Conservation (phyloP, 2,888 invertebrate species). For the Pheosia tremula region DNA sequence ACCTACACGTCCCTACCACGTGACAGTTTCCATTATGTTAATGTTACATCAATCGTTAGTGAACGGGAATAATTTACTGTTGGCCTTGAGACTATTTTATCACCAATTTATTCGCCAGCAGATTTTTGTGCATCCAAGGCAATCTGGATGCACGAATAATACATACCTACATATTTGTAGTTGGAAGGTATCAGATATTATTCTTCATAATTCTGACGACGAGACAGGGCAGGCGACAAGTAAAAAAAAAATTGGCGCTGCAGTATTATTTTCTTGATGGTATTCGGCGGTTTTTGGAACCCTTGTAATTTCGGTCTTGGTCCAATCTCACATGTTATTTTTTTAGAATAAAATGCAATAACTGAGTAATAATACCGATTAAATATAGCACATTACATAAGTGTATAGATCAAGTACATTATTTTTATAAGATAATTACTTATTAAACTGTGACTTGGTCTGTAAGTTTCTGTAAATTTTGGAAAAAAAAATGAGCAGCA, state of each 20-base stretch:
- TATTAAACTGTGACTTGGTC: too few relatives aligned
- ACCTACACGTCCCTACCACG: neutral
- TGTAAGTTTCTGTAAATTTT: too few relatives aligned
- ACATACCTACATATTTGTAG: neutral
- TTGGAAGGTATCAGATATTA: neutral
- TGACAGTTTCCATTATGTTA: neutral
- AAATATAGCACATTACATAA: too few relatives aligned
- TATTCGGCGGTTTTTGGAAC: too few relatives aligned
- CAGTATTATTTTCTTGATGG: neutral
- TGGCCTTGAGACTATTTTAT: slow-evolving; percentile 16
- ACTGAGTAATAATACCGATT: too few relatives aligned
- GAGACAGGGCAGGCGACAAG: neutral
- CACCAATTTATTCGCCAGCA: neutral
- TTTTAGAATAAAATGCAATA: too few relatives aligned
- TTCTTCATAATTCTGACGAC: neutral
- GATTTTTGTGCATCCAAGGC: slow-evolving; percentile 28
- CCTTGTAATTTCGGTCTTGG: too few relatives aligned
- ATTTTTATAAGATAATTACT: too few relatives aligned
- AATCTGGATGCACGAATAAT: slow-evolving; percentile 19
- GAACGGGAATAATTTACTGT: slow-evolving; percentile 9
- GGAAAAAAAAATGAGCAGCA: too few relatives aligned
- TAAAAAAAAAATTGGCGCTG: neutral
- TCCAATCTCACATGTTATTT: too few relatives aligned
- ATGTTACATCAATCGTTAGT: neutral
- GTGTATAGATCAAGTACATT: too few relatives aligned